phyloP scores from a whole-genome alignment of 1,140 invertebrate species.

The Matsumurasca onukii region DNA sequence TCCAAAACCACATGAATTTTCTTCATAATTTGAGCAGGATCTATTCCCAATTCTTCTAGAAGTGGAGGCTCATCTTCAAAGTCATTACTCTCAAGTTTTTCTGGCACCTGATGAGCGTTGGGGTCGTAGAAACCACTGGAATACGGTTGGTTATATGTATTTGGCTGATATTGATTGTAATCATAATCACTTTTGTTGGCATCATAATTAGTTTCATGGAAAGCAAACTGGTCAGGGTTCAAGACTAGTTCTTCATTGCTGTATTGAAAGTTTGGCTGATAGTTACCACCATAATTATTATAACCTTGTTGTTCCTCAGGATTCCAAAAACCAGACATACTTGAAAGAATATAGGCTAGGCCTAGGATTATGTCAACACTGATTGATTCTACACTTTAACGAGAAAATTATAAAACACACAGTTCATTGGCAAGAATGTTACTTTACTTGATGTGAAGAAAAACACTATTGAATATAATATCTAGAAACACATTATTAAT shows the following conservation, averaged over 20 bases:
- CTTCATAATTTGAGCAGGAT: slow-evolving; percentile 87
- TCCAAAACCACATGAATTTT: slow-evolving; percentile 90
- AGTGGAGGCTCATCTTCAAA: slow-evolving; percentile 75
- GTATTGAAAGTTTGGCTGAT: slow-evolving; percentile 32
- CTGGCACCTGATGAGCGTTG: slow-evolving; percentile 1
- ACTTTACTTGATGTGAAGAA: no score
- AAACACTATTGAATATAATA: no score
- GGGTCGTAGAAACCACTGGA: slow-evolving; percentile 18
- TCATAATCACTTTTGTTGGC: slow-evolving; percentile 17
- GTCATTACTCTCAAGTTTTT: slow-evolving; percentile 18
- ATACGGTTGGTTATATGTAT: background rate
- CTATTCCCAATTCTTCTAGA: slow-evolving; percentile 89
- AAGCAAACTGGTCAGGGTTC: slow-evolving; percentile 37
- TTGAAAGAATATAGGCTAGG: no score
- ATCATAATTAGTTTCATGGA: slow-evolving; percentile 35
- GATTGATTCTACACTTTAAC: no score
- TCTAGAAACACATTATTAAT: no score
- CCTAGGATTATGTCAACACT: background rate
- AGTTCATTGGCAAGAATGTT: no score
- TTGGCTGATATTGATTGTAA: slow-evolving; percentile 8
- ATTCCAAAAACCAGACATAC: slow-evolving; percentile 32
- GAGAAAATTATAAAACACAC: no score
- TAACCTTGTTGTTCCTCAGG: slow-evolving; percentile 7
- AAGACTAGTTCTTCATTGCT: slow-evolving; percentile 35
- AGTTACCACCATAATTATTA: slow-evolving; percentile 8